Evolutionary conservation across 2,113 vertebrate genomes (phyloP).

Genomic region (Eretmochelys imbricata): DNA sequence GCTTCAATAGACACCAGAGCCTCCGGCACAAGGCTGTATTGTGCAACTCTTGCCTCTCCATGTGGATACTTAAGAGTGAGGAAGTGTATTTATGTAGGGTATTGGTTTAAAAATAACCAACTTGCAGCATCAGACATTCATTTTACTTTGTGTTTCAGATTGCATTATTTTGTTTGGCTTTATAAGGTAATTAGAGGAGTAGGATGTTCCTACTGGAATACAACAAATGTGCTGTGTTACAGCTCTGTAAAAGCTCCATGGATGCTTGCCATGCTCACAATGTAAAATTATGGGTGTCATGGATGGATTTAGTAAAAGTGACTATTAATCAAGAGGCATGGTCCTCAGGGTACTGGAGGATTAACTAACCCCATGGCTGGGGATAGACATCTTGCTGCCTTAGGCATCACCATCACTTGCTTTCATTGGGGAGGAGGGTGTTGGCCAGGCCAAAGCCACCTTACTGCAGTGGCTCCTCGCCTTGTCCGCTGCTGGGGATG

Average conservation of each 20-base stretch:
- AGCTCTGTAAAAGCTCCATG: constrained; percentile 33
- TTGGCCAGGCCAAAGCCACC: background rate
- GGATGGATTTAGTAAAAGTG: constrained; percentile 31
- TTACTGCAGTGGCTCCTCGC: background rate
- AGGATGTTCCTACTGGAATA: constrained; percentile 33
- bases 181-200: background rate
- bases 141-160: background rate
- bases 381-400: background rate
- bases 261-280: constrained; percentile 31
- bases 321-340: background rate
- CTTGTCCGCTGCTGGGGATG: background rate
- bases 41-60: background rate
- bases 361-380: background rate
- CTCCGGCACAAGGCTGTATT: background rate
- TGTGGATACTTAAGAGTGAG: background rate
- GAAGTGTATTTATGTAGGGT: background rate
- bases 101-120: constrained; percentile 3
- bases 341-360: background rate
- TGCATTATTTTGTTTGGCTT: background rate
- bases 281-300: background rate
- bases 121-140: background rate
- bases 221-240: constrained; percentile 32
- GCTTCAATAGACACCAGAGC: background rate
- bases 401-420: background rate
- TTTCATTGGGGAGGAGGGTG: background rate